These are phyloP conservation scores for Calyptommatus sinebrachiatus DNA, from an alignment of 2,113 vertebrate species.

Conservation along the genomic window DNA sequence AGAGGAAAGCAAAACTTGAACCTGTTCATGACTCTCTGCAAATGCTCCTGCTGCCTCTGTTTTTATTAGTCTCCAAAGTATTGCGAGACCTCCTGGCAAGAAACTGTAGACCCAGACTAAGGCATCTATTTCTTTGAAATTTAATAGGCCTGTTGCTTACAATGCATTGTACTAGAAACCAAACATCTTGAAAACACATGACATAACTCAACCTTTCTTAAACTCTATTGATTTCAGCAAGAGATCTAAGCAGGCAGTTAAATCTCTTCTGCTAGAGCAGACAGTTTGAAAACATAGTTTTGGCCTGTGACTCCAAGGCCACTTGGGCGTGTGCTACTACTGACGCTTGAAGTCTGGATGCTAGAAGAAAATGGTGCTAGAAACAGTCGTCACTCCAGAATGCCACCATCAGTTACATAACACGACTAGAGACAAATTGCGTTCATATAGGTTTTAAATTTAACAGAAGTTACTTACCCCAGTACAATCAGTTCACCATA, in stretches of 20 bases:
- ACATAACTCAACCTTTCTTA: not conserved
- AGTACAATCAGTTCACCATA: constrained; percentile 98
- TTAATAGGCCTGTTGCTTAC: not conserved
- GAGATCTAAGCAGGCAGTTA: not conserved
- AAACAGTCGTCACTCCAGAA: not conserved
- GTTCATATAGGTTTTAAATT: not conserved
- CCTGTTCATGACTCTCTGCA: no score
- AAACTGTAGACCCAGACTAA: no score
- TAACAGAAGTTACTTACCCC: constrained; percentile 80
- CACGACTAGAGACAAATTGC: not conserved
- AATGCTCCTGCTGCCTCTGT: not conserved
- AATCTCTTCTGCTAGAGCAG: not conserved
- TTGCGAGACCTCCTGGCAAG: no score
- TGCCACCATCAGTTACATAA: accelerated
- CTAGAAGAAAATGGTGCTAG: not conserved
- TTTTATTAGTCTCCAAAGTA: no score
- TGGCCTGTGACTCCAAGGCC: not conserved
- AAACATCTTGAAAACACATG: no score
- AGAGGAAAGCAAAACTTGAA: no score
- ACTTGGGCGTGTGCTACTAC: not conserved
- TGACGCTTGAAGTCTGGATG: not conserved
- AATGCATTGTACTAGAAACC: not conserved
- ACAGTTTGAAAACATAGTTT: not conserved
- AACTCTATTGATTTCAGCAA: not conserved
- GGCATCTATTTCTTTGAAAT: not conserved